These are phyloP conservation scores for Ypsolopha scabrella DNA, from an alignment of 2,888 invertebrate species.

Conservation along the genomic window DNA sequence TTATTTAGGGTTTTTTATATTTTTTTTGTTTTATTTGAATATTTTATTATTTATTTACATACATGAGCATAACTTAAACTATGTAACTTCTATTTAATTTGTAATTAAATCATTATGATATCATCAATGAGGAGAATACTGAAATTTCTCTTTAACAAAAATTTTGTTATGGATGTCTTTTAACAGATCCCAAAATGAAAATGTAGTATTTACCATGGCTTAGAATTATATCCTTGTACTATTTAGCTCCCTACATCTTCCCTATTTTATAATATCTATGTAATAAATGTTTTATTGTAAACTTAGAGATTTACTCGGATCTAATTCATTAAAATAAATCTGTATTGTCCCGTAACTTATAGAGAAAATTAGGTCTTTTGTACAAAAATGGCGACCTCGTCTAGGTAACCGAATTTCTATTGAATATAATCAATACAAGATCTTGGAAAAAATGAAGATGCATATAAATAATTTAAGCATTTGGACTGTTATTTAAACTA, in stretches of 20 bases:
- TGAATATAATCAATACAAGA: constrained; percentile 4
- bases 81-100: no score
- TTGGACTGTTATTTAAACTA: constrained; percentile 1
- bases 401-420: constrained; percentile 68
- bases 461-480: not conserved
- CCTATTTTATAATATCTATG: constrained; percentile 56
- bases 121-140: no score
- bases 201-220: constrained; percentile 23
- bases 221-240: constrained; percentile 49
- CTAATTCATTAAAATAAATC: constrained; percentile 53
- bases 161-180: no score
- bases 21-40: constrained; percentile 64
- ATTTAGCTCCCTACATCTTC: constrained; percentile 48
- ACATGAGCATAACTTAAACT: constrained; percentile 13
- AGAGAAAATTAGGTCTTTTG: constrained; percentile 48
- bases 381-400: constrained; percentile 60
- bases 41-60: constrained; percentile 70
- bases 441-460: constrained; percentile 2
- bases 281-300: constrained; percentile 66
- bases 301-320: constrained; percentile 59
- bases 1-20: constrained; percentile 43
- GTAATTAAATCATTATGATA: no score
- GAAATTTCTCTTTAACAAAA: no score
- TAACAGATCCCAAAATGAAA: not conserved
- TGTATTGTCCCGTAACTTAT: constrained; percentile 60